Conservation (phyloP, 2,797 vertebrate species). For the Enteromius mattozi region DNA sequence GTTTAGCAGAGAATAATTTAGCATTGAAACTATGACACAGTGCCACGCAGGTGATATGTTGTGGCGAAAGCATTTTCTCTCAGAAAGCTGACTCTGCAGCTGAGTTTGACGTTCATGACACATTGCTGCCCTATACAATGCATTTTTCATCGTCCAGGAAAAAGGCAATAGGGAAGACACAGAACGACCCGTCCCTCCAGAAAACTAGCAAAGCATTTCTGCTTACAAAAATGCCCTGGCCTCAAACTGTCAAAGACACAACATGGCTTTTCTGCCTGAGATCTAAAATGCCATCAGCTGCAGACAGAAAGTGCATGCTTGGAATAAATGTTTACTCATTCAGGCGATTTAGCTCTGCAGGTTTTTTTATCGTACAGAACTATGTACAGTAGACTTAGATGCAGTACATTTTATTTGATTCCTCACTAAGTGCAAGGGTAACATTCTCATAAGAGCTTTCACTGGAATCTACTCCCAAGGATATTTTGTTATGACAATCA, state of each 20-base stretch:
- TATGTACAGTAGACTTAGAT: neutral
- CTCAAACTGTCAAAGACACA: constrained; percentile 68
- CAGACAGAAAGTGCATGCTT: constrained; percentile 27
- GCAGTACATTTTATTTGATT: neutral
- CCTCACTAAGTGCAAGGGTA: neutral
- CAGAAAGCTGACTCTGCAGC: constrained; percentile 67
- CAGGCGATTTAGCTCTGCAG: constrained; percentile 42
- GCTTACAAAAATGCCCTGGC: constrained; percentile 53
- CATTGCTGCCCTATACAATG: constrained; percentile 36
- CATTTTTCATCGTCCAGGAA: constrained; percentile 52
- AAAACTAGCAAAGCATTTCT: constrained; percentile 62
- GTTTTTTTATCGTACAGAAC: neutral
- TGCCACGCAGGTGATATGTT: constrained; percentile 27
- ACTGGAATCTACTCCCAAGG: neutral
- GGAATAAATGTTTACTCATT: constrained; percentile 63
- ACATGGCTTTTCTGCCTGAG: constrained; percentile 41
- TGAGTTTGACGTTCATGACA: constrained; percentile 26
- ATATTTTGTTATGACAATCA: neutral
- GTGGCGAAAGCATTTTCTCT: constrained; percentile 39
- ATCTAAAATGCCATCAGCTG: constrained; percentile 54
- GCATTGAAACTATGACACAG: constrained; percentile 22
- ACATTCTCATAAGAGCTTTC: neutral
- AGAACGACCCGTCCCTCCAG: constrained; percentile 26
- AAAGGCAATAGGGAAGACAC: constrained; percentile 13
- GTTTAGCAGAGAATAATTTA: constrained; percentile 25